Evolutionary conservation across 1,140 invertebrate species (phyloP).

Genomic region (Pseudomyrmex concolor): DNA sequence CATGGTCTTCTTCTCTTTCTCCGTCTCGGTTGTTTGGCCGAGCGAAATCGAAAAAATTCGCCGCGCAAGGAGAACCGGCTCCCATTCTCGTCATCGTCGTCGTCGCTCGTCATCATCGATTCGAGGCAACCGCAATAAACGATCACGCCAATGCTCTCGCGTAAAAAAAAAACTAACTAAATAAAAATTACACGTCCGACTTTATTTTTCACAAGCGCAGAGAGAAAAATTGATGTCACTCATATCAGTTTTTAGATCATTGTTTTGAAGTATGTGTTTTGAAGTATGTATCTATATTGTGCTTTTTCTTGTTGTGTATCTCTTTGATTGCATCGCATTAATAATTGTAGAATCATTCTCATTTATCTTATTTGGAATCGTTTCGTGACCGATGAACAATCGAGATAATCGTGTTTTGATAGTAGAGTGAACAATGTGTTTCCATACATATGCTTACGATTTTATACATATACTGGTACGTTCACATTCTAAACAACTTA

Average conservation of each 20-base stretch:
- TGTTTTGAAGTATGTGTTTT: no score
- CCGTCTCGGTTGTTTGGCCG: neutral
- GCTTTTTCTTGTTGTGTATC: neutral
- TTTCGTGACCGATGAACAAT: slow-evolving; percentile 6
- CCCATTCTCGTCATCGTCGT: neutral
- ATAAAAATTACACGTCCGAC: neutral
- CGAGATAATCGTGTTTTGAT: slow-evolving; percentile 44
- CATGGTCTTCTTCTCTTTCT: slow-evolving; percentile 60
- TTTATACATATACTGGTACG: neutral
- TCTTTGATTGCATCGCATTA: neutral
- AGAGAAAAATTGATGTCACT: neutral
- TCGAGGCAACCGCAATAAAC: slow-evolving; percentile 30
- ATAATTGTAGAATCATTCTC: neutral
- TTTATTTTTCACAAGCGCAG: neutral
- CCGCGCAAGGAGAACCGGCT: slow-evolving; percentile 56
- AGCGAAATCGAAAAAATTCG: slow-evolving; percentile 46
- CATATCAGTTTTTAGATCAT: neutral
- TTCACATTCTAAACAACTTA: no score
- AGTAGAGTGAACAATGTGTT: neutral
- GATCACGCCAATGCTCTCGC: slow-evolving; percentile 1
- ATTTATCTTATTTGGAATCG: slow-evolving; percentile 35
- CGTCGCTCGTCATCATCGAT: slow-evolving; percentile 6
- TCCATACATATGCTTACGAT: neutral
- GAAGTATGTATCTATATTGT: no score
- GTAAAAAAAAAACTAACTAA: no score